These are phyloP conservation scores for Eupithecia pulchellata DNA, from an alignment of 2,888 invertebrate genomes.

Conservation along the genomic window DNA sequence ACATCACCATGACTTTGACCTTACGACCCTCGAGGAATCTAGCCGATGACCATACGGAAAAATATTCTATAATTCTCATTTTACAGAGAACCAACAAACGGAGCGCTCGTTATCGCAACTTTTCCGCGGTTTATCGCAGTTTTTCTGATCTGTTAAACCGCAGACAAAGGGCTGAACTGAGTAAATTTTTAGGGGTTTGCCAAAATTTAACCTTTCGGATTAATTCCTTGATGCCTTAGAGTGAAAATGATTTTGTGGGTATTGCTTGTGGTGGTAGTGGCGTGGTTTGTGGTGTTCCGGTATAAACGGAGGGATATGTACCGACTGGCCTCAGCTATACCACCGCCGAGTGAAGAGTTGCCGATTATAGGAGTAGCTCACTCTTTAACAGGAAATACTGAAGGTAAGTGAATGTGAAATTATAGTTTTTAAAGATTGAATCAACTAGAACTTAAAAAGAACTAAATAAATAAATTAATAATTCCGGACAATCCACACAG, in stretches of 20 bases:
- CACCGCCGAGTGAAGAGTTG: constrained; percentile 47
- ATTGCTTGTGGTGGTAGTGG: constrained; percentile 50
- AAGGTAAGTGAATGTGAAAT: constrained; percentile 55
- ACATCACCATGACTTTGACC: constrained; percentile 55
- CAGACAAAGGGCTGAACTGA: constrained; percentile 19
- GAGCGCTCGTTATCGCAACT: constrained; percentile 12
- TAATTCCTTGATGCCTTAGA: not conserved
- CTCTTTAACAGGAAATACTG: constrained; percentile 57
- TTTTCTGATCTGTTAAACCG: constrained; percentile 14
- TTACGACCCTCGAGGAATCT: constrained; percentile 56
- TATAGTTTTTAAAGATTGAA: no score
- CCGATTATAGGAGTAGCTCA: constrained; percentile 67
- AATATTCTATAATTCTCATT: constrained; percentile 39
- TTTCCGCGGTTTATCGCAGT: no score
- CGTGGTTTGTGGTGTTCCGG: constrained; percentile 59
- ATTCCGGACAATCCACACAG: no score
- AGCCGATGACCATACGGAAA: constrained; percentile 50
- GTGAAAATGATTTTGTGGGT: constrained; percentile 60
- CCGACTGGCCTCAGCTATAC: constrained; percentile 59
- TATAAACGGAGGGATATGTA: constrained; percentile 65
- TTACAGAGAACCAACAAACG: constrained; percentile 28
- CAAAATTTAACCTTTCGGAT: not conserved
- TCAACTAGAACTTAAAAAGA: no score
- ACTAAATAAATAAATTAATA: no score
- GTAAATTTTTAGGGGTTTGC: constrained; percentile 14